Conservation (phyloP, 2,888 invertebrate species). For the Drosophila yooni region DNA sequence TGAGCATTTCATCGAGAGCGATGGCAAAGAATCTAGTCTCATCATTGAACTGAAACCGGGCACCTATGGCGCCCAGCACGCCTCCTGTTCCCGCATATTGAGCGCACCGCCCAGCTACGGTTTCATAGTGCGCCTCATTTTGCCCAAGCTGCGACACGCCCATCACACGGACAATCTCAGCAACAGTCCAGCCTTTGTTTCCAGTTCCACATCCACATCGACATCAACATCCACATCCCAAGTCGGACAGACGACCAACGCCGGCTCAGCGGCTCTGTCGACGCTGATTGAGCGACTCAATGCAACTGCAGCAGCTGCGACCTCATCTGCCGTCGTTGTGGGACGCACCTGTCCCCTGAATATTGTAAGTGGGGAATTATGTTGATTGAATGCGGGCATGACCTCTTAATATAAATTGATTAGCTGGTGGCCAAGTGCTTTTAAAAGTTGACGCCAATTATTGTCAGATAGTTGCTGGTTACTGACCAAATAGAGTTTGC, state of each 20-base stretch:
- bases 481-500: neutral
- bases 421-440: neutral
- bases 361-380: slow-evolving; percentile 79
- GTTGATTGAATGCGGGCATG: slow-evolving; percentile 10
- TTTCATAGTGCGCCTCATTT: slow-evolving; percentile 83
- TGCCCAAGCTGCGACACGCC: slow-evolving; percentile 79
- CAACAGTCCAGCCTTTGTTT: slow-evolving; percentile 11
- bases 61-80: slow-evolving; percentile 60
- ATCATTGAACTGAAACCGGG: slow-evolving; percentile 83
- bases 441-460: neutral
- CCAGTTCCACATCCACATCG: slow-evolving; percentile 13
- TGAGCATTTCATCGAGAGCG: slow-evolving; percentile 83
- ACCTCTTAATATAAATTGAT: slow-evolving; percentile 11
- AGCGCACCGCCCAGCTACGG: slow-evolving; percentile 83
- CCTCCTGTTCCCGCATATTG: slow-evolving; percentile 82
- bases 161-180: slow-evolving; percentile 40
- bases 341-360: slow-evolving; percentile 83
- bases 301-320: slow-evolving; percentile 38
- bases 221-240: slow-evolving; percentile 21
- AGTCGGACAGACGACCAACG: neutral
- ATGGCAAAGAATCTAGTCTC: slow-evolving; percentile 84
- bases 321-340: slow-evolving; percentile 39
- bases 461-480: neutral
- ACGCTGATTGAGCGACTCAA: slow-evolving; percentile 62
- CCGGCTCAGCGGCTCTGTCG: slow-evolving; percentile 37